Conservation (phyloP, 2,888 invertebrate genomes). For the Eristalinus sepulchralis region DNA sequence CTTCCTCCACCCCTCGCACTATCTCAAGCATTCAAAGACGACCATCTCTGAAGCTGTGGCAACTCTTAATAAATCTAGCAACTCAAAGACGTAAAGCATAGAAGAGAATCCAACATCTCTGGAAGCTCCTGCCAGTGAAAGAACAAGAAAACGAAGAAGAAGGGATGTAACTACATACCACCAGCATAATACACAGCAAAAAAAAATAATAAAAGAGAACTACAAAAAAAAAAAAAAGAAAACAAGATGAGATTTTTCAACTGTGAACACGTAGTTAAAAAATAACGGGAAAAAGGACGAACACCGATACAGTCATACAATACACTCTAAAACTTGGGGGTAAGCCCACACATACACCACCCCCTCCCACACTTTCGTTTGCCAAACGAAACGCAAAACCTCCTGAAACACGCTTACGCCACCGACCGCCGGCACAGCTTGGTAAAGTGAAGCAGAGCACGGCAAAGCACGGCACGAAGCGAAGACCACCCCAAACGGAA, state of each 20-base stretch:
- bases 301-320: conserved; percentile 48
- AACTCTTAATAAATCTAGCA: conserved; percentile 42
- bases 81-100: conserved; percentile 68
- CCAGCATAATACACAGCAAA: conserved; percentile 67
- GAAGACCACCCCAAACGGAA: conserved; percentile 63
- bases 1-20: not conserved
- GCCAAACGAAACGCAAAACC: not conserved
- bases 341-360: not conserved
- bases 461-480: not conserved
- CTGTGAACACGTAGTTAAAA: conserved; percentile 78
- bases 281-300: conserved; percentile 72
- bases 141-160: conserved; percentile 33
- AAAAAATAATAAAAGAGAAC: conserved; percentile 30
- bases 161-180: conserved; percentile 72
- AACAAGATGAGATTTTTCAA: conserved; percentile 78
- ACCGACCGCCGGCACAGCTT: conserved; percentile 11
- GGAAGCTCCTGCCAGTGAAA: conserved; percentile 57
- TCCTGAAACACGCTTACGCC: conserved; percentile 52
- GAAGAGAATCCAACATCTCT: conserved; percentile 38
- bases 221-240: conserved; percentile 74
- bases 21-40: not conserved
- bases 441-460: not conserved
- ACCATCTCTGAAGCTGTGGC: conserved; percentile 24
- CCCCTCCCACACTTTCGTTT: conserved; percentile 8
- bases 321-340: conserved; percentile 5